These are phyloP conservation scores for Neopelma chrysocephalum DNA, from an alignment of 2,797 vertebrate species.

Conservation along the genomic window DNA sequence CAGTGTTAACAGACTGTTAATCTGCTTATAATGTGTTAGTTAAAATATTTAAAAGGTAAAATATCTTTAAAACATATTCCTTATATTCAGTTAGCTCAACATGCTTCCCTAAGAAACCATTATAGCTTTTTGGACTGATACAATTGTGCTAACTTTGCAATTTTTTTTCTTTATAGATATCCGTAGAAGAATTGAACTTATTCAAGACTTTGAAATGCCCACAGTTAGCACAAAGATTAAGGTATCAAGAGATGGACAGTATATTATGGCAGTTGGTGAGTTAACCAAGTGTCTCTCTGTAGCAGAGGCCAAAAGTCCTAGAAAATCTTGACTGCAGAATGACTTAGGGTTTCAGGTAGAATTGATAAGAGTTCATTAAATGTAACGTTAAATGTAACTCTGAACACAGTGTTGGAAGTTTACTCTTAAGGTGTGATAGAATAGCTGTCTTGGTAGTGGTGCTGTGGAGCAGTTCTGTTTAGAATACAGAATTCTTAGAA, in stretches of 20 bases:
- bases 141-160: background rate
- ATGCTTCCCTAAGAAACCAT: background rate
- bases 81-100: background rate
- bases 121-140: background rate
- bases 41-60: background rate
- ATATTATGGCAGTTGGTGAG: slow-evolving; percentile 91
- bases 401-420: background rate
- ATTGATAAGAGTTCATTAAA: background rate
- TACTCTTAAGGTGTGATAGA: background rate
- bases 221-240: slow-evolving; percentile 91
- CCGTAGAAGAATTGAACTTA: slow-evolving; percentile 95
- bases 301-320: background rate
- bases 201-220: slow-evolving; percentile 99
- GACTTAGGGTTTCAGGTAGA: background rate
- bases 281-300: background rate
- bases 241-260: slow-evolving; percentile 94
- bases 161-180: slow-evolving; percentile 78
- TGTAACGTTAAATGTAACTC: background rate
- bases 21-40: background rate
- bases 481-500: background rate
- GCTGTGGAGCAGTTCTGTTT: background rate
- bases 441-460: background rate
- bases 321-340: background rate
- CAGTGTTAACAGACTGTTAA: background rate
- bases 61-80: background rate